These are phyloP conservation scores for Spongia lamella DNA, from an alignment of 37 sponge, comb jelly and placozoan genomes.

Conservation along the genomic window DNA sequence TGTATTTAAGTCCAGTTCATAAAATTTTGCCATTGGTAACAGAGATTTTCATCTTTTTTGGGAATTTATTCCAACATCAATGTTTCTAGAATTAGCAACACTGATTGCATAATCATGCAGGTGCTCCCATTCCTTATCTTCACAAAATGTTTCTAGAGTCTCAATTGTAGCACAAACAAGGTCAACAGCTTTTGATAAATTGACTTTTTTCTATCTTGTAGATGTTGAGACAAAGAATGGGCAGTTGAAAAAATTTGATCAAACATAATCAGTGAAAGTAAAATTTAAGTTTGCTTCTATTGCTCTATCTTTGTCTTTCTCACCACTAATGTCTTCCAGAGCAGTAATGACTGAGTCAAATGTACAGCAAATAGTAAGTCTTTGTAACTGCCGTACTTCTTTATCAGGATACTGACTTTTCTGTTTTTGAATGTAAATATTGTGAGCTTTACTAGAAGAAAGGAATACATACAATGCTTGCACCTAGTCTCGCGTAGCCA, in stretches of 20 bases:
- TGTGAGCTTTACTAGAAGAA: constrained; percentile 42
- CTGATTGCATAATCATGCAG: constrained; percentile 29
- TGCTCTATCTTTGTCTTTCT: constrained; percentile 51
- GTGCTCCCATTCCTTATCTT: constrained; percentile 42
- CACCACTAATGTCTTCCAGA: constrained; percentile 59
- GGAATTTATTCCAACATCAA: constrained; percentile 19
- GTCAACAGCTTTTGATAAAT: constrained; percentile 40
- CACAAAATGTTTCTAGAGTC: constrained; percentile 21
- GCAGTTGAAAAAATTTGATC: constrained; percentile 40
- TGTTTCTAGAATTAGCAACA: constrained; percentile 21
- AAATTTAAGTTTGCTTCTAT: constrained; percentile 51
- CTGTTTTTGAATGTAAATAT: constrained; percentile 26
- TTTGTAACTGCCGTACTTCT: constrained; percentile 25
- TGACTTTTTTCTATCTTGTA: constrained; percentile 42
- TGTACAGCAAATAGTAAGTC: constrained; percentile 28
- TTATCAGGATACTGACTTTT: constrained; percentile 40
- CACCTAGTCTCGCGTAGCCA: too few relatives aligned
- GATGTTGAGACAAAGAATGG: constrained; percentile 52
- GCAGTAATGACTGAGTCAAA: constrained; percentile 63
- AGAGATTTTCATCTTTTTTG: constrained; percentile 2
- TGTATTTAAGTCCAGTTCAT: constrained; percentile 24
- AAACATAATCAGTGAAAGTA: constrained; percentile 44
- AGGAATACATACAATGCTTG: constrained; percentile 41
- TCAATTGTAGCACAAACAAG: constrained; percentile 33
- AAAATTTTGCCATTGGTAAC: constrained; percentile 36